These are phyloP conservation scores for Lepus europaeus DNA, from an alignment of 2,113 vertebrate genomes.

Conservation along the genomic window DNA sequence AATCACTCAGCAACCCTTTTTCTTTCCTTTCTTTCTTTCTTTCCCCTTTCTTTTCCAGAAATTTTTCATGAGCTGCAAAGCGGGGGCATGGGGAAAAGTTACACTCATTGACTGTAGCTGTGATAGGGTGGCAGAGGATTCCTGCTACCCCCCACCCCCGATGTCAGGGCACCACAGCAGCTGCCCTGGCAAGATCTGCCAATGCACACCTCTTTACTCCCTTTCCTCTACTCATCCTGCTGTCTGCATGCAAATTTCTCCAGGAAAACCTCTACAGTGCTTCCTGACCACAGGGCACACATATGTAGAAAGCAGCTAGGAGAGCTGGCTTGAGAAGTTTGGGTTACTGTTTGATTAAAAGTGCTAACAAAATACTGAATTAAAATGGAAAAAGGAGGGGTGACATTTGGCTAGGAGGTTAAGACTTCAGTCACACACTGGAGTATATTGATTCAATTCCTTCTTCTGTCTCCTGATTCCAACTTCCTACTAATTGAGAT, in stretches of 20 bases:
- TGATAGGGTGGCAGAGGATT: rapidly evolving
- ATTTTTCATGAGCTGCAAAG: not conserved
- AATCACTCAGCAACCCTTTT: no score
- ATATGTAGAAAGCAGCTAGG: not conserved
- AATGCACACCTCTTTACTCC: rapidly evolving
- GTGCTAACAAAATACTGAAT: not conserved
- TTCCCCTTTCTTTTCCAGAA: not conserved
- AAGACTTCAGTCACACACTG: no score
- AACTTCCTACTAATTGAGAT: no score
- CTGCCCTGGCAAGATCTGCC: rapidly evolving
- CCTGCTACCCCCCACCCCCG: not conserved
- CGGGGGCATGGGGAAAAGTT: not conserved
- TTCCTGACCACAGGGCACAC: not conserved
- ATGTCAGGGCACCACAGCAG: no score
- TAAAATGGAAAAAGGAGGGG: constrained; percentile 58
- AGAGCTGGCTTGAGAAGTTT: not conserved
- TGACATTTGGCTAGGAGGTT: no score
- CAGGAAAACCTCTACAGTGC: not conserved
- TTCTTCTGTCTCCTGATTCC: no score
- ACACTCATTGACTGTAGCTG: rapidly evolving
- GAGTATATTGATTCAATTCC: no score
- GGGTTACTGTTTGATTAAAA: not conserved
- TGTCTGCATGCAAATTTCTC: not conserved
- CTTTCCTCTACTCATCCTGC: not conserved
- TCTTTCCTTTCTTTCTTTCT: not conserved